A percentile compares a stretch with the other conserved stretches of the same genome.
phyloP scores from a whole-genome alignment of 2,113 vertebrate species.

The Orycteropus afer region DNA sequence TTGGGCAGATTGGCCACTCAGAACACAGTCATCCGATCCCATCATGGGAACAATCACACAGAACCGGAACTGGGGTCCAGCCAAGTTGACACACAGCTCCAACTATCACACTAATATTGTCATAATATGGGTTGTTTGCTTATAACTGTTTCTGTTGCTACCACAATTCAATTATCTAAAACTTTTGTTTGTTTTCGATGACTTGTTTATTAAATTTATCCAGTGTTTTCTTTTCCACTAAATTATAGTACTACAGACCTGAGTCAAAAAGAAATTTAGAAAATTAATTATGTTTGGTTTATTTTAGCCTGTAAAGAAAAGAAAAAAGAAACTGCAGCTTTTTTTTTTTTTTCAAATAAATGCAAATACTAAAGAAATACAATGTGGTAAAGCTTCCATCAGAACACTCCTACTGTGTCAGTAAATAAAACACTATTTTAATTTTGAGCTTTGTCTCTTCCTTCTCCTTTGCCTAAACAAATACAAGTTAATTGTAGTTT shows the following conservation, averaged over 20 bases:
- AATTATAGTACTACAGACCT: not conserved
- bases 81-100: too few species aligned
- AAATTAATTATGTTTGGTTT: not conserved
- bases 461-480: constrained; percentile 44
- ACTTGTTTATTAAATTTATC: constrained; percentile 26
- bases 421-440: not conserved
- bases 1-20: too few species aligned
- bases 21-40: too few species aligned
- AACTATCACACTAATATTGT: constrained; percentile 55
- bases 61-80: too few species aligned
- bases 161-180: not conserved
- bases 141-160: constrained; percentile 41
- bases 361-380: not conserved
- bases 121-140: constrained; percentile 70
- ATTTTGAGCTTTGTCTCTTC: constrained; percentile 42
- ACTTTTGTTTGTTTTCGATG: not conserved
- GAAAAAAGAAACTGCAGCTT: not conserved
- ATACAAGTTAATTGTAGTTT: not conserved
- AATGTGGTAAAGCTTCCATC: not conserved
- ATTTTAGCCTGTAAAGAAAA: not conserved
- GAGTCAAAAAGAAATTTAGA: not conserved
- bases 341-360: constrained; percentile 35
- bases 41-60: too few species aligned
- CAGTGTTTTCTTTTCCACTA: constrained; percentile 12
- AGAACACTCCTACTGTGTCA: not conserved